phyloP scores from a whole-genome alignment of 2,888 invertebrate genomes.

The Hypomecis punctinalis region DNA sequence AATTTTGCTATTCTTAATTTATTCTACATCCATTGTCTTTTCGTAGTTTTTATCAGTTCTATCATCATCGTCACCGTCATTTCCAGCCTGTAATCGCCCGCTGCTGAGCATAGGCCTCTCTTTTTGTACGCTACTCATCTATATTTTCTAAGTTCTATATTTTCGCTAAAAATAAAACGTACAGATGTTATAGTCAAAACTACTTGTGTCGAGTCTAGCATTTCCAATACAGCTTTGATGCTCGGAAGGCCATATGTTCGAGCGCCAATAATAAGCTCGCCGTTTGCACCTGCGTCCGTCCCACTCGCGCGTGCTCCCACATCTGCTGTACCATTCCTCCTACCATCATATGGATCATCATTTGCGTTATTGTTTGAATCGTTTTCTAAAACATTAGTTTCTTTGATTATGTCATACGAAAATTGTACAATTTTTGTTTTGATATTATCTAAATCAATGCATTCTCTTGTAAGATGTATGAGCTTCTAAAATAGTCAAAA shows the following conservation, averaged over 20 bases:
- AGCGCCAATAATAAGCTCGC: constrained; percentile 63
- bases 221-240: constrained; percentile 46
- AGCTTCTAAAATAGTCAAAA: not conserved
- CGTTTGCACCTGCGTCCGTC: constrained; percentile 80
- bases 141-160: not conserved
- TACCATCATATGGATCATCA: constrained; percentile 25
- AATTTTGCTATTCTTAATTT: too few relatives aligned
- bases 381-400: not conserved
- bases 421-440: too few relatives aligned
- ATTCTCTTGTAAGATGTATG: not conserved
- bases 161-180: constrained; percentile 14
- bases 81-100: too few relatives aligned
- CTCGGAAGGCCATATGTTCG: constrained; percentile 65
- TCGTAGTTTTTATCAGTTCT: too few relatives aligned
- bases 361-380: constrained; percentile 26
- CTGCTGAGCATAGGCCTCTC: too few relatives aligned
- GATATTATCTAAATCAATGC: not conserved
- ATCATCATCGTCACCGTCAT: too few relatives aligned
- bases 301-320: constrained; percentile 75
- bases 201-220: constrained; percentile 39
- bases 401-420: not conserved
- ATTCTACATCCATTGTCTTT: too few relatives aligned
- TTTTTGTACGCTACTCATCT: too few relatives aligned
- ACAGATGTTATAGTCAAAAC: constrained; percentile 17
- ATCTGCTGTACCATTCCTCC: constrained; percentile 45